Conservation (phyloP, 2,113 vertebrate genomes). For the Xiphophorus hellerii region DNA sequence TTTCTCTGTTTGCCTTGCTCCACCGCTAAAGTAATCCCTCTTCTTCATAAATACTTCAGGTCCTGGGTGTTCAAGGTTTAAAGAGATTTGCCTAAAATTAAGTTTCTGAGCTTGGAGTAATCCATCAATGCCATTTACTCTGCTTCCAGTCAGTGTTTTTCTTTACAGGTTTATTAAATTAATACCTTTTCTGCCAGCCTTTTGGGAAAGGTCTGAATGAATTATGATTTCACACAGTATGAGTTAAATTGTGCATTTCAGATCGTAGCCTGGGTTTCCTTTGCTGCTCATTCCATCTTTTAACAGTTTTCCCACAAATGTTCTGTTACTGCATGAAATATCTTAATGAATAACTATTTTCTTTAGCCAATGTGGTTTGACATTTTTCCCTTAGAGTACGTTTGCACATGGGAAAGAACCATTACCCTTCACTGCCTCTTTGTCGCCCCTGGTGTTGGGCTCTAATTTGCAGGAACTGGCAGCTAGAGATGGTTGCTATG, state of each 20-base stretch:
- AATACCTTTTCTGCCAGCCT: constrained; percentile 68
- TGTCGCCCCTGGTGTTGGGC: constrained; percentile 56
- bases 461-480: constrained; percentile 52
- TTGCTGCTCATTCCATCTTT: constrained; percentile 34
- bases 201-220: constrained; percentile 66
- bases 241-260: constrained; percentile 56
- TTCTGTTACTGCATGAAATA: constrained; percentile 25
- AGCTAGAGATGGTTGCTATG: constrained; percentile 25
- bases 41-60: constrained; percentile 74
- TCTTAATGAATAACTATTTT: constrained; percentile 54
- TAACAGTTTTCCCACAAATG: constrained; percentile 57
- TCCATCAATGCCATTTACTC: constrained; percentile 75
- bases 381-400: constrained; percentile 48
- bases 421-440: constrained; percentile 50
- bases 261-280: constrained; percentile 40
- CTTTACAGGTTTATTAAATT: constrained; percentile 79
- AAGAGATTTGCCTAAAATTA: constrained; percentile 75
- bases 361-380: constrained; percentile 53
- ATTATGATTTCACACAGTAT: constrained; percentile 66
- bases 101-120: constrained; percentile 67
- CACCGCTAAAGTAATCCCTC: constrained; percentile 32
- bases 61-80: constrained; percentile 65
- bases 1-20: constrained; percentile 12
- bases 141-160: constrained; percentile 59
- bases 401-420: constrained; percentile 17